Percentiles rank a stretch among this genome's conserved stretches.
phyloP scores from a whole-genome alignment of 1,140 invertebrate genomes.

The Leptonema lineaticorne region DNA sequence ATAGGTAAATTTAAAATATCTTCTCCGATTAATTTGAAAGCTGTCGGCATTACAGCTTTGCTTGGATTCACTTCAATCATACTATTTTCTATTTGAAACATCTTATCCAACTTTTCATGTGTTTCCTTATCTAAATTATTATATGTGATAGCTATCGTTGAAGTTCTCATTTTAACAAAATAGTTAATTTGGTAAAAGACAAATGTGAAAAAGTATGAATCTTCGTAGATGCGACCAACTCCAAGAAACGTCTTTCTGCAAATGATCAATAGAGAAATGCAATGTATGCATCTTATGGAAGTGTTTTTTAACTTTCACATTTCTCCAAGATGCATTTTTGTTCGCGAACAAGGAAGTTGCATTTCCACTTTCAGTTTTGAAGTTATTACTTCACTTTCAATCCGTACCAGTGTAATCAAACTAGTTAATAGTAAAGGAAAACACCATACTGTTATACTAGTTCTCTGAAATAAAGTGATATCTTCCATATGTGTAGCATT shows the following conservation, averaged over 20 bases:
- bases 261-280: neutral
- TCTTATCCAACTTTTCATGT: slow-evolving; percentile 62
- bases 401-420: neutral
- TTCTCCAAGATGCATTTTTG: slow-evolving; percentile 21
- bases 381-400: slow-evolving; percentile 6
- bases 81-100: slow-evolving; percentile 67
- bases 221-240: neutral
- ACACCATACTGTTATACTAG: no score
- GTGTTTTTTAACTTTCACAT: slow-evolving; percentile 17
- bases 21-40: slow-evolving; percentile 66
- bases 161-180: slow-evolving; percentile 45
- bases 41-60: slow-evolving; percentile 64
- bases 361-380: slow-evolving; percentile 23
- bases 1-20: slow-evolving; percentile 68
- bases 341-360: slow-evolving; percentile 13
- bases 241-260: neutral
- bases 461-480: no score
- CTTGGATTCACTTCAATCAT: slow-evolving; percentile 71
- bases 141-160: slow-evolving; percentile 52
- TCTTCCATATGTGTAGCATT: no score
- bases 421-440: no score
- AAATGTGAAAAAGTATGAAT: neutral
- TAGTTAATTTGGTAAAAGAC: no score
- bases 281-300: neutral
- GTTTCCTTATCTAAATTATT: slow-evolving; percentile 60